Evolutionary conservation across 2,888 invertebrate genomes (phyloP), one percentile per base, ranked within the genome.

Genomic region (Tetheella fluctuosa): DNA sequence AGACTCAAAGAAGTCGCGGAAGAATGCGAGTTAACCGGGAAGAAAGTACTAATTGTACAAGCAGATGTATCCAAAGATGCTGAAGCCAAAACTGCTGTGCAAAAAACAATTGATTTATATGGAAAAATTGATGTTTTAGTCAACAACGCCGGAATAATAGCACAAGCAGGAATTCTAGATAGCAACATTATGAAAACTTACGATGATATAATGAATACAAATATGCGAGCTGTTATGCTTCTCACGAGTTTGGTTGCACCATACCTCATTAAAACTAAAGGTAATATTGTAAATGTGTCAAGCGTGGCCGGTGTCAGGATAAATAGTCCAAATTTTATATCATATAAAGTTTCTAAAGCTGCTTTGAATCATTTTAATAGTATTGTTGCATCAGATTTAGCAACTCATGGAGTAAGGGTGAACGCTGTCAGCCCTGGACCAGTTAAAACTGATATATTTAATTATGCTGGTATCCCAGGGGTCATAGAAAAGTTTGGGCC

Each of bases 361-460:
- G 76, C 95, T 6, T 73, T 96, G 10, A 96, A 97, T 83, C 96
- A 96, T 75, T 94, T 97, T 66, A 96, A 97, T 0, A 88, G 94
- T 65, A 95, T 95, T 74, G 86, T 94, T 8, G 96, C 97, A 7
- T 80, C 96, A 54, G 96, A 95, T 73, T 81, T 95, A 17, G 94
- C 94, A 61, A 63, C 82, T 0, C 88, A 91, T 74, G 90, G 80
- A n/a, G 94, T 96, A 0, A 86, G 96, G 58, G 96, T 96, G 0
- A 96, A 96, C 79, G 89, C 94, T 58, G 95, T 96, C 0, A 95
- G 95, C 76, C 96, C 96, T 34, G 96, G 96, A 23, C 96, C 96
- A 0, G 94, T 95, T 0, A 95, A 23, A 8, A 76, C 77, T 1
- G 76, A 77, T 58, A 65, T 79, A 25, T 48, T 69, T 6, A 62